Percentiles rank a stretch among this genome's conserved stretches.
These are phyloP conservation scores for Stenurella melanura DNA, from an alignment of 2,888 invertebrate genomes.

Conservation along the genomic window DNA sequence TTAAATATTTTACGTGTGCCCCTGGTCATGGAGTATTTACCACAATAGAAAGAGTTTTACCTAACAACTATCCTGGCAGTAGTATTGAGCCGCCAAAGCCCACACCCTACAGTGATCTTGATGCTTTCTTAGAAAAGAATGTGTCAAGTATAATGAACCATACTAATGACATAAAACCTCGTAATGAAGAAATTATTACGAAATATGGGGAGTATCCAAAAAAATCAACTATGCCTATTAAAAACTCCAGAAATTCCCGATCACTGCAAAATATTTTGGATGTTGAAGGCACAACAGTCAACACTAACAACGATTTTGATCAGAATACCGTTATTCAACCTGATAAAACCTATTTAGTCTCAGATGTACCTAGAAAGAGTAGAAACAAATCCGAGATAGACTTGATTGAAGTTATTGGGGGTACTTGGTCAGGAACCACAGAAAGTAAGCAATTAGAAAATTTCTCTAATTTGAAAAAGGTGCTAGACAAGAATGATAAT, in stretches of 20 bases:
- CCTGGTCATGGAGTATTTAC: conserved; percentile 71
- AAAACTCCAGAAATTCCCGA: conserved; percentile 64
- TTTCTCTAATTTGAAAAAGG: conserved; percentile 62
- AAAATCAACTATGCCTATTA: conserved; percentile 57
- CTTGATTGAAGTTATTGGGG: conserved; percentile 69
- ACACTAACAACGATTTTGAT: conserved; percentile 72
- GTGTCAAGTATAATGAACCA: conserved; percentile 58
- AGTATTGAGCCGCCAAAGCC: conserved; percentile 42
- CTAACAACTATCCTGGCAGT: conserved; percentile 50
- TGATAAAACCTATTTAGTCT: conserved; percentile 67
- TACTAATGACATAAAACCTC: conserved; percentile 53
- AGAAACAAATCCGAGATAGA: conserved; percentile 70
- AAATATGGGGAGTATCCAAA: conserved; percentile 66
- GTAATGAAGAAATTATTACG: conserved; percentile 67
- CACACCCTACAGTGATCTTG: conserved; percentile 52
- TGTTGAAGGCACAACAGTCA: conserved; percentile 62
- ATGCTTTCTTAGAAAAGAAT: conserved; percentile 60
- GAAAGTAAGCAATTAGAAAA: conserved; percentile 61
- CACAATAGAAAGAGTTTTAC: conserved; percentile 69
- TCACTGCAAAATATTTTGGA: conserved; percentile 70
- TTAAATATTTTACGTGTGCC: conserved; percentile 69
- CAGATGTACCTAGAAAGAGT: conserved; percentile 58
- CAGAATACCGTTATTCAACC: conserved; percentile 71
- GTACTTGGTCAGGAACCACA: conserved; percentile 65
- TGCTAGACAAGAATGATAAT: conserved; percentile 63